Conservation (phyloP, 2,113 vertebrate species). For the Nothobranchius kuhntae region DNA sequence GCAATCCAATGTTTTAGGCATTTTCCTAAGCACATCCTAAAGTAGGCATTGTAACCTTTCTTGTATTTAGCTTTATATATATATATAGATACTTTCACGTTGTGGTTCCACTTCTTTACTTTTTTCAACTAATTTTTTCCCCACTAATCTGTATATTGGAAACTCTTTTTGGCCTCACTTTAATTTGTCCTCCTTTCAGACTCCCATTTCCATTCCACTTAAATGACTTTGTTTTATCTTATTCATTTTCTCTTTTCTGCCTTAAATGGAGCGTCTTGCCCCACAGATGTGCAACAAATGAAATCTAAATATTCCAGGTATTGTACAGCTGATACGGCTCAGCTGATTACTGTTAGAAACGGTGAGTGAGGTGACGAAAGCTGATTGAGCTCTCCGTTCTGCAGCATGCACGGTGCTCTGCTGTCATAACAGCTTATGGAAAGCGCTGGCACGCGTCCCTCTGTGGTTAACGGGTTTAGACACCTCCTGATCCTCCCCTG, state of each 20-base stretch:
- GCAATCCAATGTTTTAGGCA: no score
- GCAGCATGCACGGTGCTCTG: not conserved
- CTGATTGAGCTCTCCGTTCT: conserved; percentile 8
- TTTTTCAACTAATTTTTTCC: not conserved
- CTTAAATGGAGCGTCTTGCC: not conserved
- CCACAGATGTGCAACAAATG: not conserved
- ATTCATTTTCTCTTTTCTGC: not conserved
- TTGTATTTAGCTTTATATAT: no score
- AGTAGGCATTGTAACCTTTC: no score
- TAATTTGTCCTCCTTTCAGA: no score
- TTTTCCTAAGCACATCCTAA: no score
- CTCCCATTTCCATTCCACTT: no score
- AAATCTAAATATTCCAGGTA: not conserved
- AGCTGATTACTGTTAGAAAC: conserved; percentile 18
- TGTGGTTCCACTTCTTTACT: not conserved
- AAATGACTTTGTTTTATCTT: not conserved
- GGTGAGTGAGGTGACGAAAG: conserved; percentile 8
- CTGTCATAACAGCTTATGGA: conserved; percentile 60
- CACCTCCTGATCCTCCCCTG: conserved; percentile 58
- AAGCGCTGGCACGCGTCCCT: conserved; percentile 43
- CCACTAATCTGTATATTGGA: not conserved
- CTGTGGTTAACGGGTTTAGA: conserved; percentile 62
- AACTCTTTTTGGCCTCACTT: no score
- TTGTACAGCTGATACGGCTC: not conserved
- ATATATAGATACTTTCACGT: no score